phyloP scores from a whole-genome alignment of 2,888 invertebrate genomes.

The Serrognathus titanus region DNA sequence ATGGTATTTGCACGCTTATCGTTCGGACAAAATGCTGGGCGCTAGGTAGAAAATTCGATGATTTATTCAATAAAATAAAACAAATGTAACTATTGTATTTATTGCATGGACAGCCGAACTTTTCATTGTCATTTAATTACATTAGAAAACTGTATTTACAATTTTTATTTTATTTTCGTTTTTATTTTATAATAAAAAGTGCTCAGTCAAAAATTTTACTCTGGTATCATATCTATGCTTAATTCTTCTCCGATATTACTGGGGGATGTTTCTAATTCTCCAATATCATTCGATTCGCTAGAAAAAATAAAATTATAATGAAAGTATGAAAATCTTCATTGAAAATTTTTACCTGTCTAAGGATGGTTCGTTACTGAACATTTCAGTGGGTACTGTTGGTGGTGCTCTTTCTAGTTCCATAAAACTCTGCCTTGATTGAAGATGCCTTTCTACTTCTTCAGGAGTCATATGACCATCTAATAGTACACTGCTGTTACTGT shows the following conservation, averaged over 20 bases:
- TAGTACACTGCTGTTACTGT: constrained; percentile 45
- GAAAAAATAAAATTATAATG: constrained; percentile 39
- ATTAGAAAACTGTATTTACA: too few species aligned
- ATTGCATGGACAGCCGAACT: too few species aligned
- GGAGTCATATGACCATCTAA: constrained; percentile 86
- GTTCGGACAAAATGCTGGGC: too few species aligned
- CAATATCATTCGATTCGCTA: constrained; percentile 80
- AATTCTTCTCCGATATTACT: constrained; percentile 79
- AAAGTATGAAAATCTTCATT: neutral
- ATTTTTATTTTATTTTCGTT: too few species aligned
- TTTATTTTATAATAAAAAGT: too few species aligned
- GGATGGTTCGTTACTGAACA: constrained; percentile 93
- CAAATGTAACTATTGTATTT: too few species aligned
- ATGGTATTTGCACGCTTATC: too few species aligned
- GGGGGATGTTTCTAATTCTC: constrained; percentile 74
- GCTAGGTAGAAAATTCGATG: too few species aligned
- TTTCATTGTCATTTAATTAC: too few species aligned
- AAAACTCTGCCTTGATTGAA: constrained; percentile 79
- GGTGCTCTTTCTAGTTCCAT: constrained; percentile 82
- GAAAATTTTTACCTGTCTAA: constrained; percentile 66
- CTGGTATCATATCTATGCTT: constrained; percentile 59
- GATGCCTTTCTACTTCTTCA: constrained; percentile 85
- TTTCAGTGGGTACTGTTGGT: constrained; percentile 86
- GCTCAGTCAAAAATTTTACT: constrained; percentile 4
- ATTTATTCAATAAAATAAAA: too few species aligned